phyloP scores from a whole-genome alignment of 2,797 vertebrate species.

The Poeciliopsis gracilis region DNA sequence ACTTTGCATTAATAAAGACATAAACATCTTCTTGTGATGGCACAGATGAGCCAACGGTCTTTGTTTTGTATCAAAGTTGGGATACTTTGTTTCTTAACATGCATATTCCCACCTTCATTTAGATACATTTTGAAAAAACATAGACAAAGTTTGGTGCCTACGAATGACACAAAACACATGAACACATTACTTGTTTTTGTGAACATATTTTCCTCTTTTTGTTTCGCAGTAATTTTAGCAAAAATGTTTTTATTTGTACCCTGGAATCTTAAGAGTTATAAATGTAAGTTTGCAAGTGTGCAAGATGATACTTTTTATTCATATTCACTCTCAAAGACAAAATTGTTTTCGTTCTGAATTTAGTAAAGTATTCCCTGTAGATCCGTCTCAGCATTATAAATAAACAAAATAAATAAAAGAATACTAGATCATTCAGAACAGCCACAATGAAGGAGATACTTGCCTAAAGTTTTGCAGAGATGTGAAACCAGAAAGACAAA shows the following conservation, averaged over 20 bases:
- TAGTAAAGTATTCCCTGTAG: not conserved
- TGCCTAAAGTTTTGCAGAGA: conserved; percentile 53
- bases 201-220: not conserved
- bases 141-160: not conserved
- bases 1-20: not conserved
- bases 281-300: not conserved
- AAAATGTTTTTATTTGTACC: not conserved
- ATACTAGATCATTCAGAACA: not conserved
- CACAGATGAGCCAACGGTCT: not conserved
- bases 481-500: conserved; percentile 53
- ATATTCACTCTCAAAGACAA: not conserved
- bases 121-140: not conserved
- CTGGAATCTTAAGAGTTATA: not conserved
- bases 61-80: not conserved
- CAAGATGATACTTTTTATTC: not conserved
- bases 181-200: not conserved
- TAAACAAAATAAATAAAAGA: not conserved
- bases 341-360: not conserved
- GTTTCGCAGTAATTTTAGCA: not conserved
- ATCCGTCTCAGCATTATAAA: not conserved
- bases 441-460: conserved; percentile 19
- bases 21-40: not conserved
- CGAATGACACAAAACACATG: not conserved
- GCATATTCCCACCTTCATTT: not conserved
- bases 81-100: not conserved